Evolutionary conservation across 2,797 vertebrate species (phyloP).

Genomic region (Natrix natrix): DNA sequence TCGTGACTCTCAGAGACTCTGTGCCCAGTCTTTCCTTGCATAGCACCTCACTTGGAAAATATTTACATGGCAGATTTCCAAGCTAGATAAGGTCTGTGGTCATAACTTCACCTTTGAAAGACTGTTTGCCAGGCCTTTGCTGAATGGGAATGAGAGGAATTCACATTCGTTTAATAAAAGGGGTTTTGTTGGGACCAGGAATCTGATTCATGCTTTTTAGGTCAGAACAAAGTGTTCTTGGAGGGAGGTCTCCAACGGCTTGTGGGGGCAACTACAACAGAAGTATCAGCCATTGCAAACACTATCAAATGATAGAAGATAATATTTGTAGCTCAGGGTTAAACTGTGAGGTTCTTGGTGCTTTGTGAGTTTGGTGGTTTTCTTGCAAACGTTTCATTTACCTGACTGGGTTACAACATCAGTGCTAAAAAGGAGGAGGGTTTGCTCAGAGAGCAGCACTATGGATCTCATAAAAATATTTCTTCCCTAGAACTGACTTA

Average conservation of each 20-base stretch:
- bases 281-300: not conserved
- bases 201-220: too few species aligned
- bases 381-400: not conserved
- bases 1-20: too few species aligned
- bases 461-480: not conserved
- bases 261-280: not conserved
- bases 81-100: too few species aligned
- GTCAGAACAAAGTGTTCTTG: too few species aligned
- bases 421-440: not conserved
- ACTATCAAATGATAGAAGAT: not conserved
- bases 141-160: too few species aligned
- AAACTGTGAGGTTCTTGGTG: not conserved
- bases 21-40: too few species aligned
- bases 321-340: not conserved
- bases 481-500: not conserved
- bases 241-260: not conserved
- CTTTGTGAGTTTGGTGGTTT: not conserved
- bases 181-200: too few species aligned
- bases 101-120: too few species aligned
- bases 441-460: not conserved
- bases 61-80: too few species aligned
- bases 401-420: not conserved
- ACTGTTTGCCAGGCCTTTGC: too few species aligned
- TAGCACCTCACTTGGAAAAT: too few species aligned
- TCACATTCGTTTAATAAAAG: too few species aligned